A percentile compares a stretch with the other conserved stretches of the same genome.
Conservation (phyloP, 2,113 vertebrate species). For the Polypterus bichir region DNA sequence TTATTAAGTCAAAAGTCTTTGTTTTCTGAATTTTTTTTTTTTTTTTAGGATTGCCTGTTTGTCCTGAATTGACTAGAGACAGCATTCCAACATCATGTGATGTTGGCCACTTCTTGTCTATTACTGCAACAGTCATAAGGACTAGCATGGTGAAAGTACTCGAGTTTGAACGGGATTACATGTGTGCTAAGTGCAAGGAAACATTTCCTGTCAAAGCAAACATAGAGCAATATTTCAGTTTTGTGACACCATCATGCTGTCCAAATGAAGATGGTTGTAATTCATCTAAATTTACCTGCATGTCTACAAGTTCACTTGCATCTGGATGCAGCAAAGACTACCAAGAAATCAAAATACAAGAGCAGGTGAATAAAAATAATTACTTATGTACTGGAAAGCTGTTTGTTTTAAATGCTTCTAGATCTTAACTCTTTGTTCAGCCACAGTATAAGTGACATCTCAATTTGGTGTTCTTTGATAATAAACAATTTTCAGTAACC, state of each 20-base stretch:
- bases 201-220: conserved; percentile 64
- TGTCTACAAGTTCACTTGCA: conserved; percentile 55
- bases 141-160: conserved; percentile 79
- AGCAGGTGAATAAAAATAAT: conserved; percentile 56
- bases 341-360: conserved; percentile 95
- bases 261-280: conserved; percentile 61
- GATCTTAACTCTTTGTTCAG: too few relatives aligned
- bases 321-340: conserved; percentile 74
- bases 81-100: conserved; percentile 80
- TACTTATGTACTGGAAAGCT: too few relatives aligned
- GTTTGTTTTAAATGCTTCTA: background rate
- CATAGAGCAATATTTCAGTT: conserved; percentile 73
- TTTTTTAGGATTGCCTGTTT: conserved; percentile 74
- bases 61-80: conserved; percentile 84
- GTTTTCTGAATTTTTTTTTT: conserved; percentile 6
- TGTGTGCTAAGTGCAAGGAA: conserved; percentile 78
- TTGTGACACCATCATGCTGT: conserved; percentile 56
- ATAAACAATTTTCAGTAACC: too few relatives aligned
- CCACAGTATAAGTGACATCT: too few relatives aligned
- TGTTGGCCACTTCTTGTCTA: conserved; percentile 80
- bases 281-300: conserved; percentile 73
- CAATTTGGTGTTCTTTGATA: too few relatives aligned
- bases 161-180: conserved; percentile 80
- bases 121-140: conserved; percentile 86
- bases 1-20: background rate